Conservation (phyloP, 2,797 vertebrate genomes). For the Gambusia yucatana region DNA sequence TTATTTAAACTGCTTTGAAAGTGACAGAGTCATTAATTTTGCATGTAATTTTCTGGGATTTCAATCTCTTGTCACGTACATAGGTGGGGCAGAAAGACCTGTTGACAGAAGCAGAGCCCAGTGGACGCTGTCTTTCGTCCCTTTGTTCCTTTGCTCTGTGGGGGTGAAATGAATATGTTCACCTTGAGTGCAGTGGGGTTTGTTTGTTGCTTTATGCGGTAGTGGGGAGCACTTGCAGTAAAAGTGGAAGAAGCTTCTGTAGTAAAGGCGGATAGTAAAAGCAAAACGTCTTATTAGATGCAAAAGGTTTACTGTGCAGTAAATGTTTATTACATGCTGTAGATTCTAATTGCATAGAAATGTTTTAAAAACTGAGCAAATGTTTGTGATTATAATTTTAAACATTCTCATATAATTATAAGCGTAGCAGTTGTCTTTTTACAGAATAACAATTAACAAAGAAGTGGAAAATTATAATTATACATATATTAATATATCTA, state of each 20-base stretch:
- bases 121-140: not conserved
- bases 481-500: too few relatives aligned
- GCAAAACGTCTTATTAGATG: constrained; percentile 9
- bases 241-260: constrained; percentile 7
- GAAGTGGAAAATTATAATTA: too few relatives aligned
- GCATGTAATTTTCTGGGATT: constrained; percentile 35
- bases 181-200: constrained; percentile 18
- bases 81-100: constrained; percentile 28
- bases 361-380: not conserved
- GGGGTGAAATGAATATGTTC: constrained; percentile 51
- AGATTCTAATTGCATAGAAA: not conserved
- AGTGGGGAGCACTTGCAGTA: constrained; percentile 24
- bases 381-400: not conserved
- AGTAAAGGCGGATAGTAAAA: constrained; percentile 38
- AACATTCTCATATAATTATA: not conserved
- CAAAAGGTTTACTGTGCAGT: constrained; percentile 24
- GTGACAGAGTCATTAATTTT: constrained; percentile 21
- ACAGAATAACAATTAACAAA: too few relatives aligned
- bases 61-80: constrained; percentile 11
- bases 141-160: constrained; percentile 24
- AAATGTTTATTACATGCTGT: constrained; percentile 19
- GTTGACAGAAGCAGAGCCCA: constrained; percentile 30
- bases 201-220: constrained; percentile 5
- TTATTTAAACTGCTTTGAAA: constrained; percentile 36
- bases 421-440: too few relatives aligned